These are phyloP conservation scores for Liasis olivaceus DNA, from an alignment of 2,797 vertebrate species.

Conservation along the genomic window DNA sequence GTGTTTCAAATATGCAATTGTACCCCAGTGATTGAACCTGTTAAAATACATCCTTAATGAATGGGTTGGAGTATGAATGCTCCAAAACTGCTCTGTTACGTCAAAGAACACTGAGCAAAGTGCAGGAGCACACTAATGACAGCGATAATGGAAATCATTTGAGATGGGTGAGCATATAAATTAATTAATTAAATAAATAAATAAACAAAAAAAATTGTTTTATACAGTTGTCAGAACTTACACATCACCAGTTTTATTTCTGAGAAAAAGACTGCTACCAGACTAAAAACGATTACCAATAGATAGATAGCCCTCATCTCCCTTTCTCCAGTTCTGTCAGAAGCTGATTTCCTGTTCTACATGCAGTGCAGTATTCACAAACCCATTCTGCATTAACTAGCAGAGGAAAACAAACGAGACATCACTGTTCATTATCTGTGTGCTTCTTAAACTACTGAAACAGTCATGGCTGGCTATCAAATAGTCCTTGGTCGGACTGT, in stretches of 20 bases:
- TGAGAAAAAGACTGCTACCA: background rate
- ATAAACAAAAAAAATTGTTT: background rate
- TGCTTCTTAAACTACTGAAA: no score
- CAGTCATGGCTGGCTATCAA: no score
- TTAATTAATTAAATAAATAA: background rate
- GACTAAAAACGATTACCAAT: background rate
- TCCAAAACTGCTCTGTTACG: background rate
- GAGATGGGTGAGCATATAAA: background rate
- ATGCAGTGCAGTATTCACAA: no score
- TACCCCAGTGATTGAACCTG: background rate
- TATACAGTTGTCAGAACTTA: background rate
- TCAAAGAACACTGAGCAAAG: background rate
- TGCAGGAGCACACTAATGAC: background rate
- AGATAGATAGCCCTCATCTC: background rate
- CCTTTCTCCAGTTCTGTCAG: no score
- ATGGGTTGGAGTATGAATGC: background rate
- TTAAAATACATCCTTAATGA: background rate
- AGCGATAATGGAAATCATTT: background rate
- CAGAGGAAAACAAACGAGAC: no score
- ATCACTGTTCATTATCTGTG: no score
- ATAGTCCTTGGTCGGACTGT: no score
- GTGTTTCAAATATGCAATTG: background rate
- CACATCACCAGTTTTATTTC: background rate
- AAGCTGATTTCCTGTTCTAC: no score
- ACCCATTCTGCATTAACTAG: no score